These are phyloP conservation scores for Platyscapa corneri DNA, from an alignment of 1,140 invertebrate species.

Conservation along the genomic window DNA sequence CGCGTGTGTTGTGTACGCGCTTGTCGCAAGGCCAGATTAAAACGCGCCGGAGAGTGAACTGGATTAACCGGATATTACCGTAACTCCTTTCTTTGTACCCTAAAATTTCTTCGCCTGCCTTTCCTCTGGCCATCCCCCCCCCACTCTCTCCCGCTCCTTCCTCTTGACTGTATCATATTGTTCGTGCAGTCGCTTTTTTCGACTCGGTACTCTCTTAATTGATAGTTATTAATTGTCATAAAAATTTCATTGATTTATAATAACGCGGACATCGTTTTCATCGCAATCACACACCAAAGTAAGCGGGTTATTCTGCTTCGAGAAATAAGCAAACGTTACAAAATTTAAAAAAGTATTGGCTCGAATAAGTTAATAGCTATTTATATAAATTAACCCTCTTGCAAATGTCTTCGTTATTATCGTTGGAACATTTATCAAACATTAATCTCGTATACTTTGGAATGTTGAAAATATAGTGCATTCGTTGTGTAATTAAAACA, in stretches of 20 bases:
- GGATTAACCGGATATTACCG: constrained; percentile 51
- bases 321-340: neutral
- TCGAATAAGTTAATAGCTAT: neutral
- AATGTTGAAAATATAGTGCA: neutral
- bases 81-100: constrained; percentile 29
- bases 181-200: neutral
- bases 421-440: neutral
- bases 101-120: constrained; percentile 14
- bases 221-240: neutral
- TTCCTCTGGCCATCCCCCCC: neutral
- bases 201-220: neutral
- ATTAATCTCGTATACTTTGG: neutral
- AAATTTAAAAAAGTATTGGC: neutral
- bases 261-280: neutral
- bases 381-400: neutral
- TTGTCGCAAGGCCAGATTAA: constrained; percentile 39
- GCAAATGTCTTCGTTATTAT: neutral
- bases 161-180: neutral
- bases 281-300: neutral
- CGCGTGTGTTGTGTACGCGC: neutral
- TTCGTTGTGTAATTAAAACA: too few species aligned
- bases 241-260: neutral
- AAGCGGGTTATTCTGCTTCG: neutral
- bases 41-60: constrained; percentile 24
- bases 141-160: neutral